Percentiles rank a stretch among this genome's conserved stretches.
phyloP scores from a whole-genome alignment of 2,113 vertebrate genomes.

The mouse (Mus musculus) region GRCm39 chr5:52171501-52172000 shows the following conservation, averaged over 20 bases:
- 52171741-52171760: background rate
- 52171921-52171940: slow-evolving; percentile 56
- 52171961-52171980: slow-evolving; percentile 32
- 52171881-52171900: slow-evolving; percentile 15
- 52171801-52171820: slow-evolving; percentile 35
- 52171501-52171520: background rate
- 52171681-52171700: background rate
- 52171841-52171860: slow-evolving; percentile 36
- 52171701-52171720: background rate
- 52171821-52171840: background rate
- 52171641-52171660: background rate
- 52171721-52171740: background rate
- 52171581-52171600: background rate
- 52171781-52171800: background rate
- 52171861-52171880: slow-evolving; percentile 28
- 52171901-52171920: slow-evolving; percentile 36
- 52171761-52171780: background rate
- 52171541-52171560: background rate
- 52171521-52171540: background rate
- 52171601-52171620: background rate
- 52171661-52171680: background rate
- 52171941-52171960: slow-evolving; percentile 43
- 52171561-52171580: background rate
- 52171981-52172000: slow-evolving; percentile 18
- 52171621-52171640: background rate